Evolutionary conservation across 2,888 invertebrate species (phyloP).

Genomic region (Odontocerum albicorne): DNA sequence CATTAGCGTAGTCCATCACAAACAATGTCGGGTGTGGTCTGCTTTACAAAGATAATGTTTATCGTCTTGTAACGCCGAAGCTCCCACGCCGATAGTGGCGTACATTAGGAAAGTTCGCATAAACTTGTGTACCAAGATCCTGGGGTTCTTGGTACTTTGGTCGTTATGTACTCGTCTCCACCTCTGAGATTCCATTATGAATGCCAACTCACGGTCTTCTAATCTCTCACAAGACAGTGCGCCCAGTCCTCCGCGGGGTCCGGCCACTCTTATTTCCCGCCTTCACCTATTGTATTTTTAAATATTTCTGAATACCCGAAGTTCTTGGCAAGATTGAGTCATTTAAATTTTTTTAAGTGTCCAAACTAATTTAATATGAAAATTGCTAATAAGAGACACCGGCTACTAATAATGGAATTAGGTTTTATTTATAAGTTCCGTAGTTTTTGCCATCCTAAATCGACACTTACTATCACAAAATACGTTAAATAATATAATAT

Average conservation of each 20-base stretch:
- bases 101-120: constrained; percentile 24
- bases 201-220: constrained; percentile 33
- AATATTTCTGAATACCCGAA: no score
- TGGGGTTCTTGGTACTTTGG: constrained; percentile 1
- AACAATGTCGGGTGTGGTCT: constrained; percentile 17
- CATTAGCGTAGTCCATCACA: constrained; percentile 22
- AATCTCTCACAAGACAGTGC: constrained; percentile 19
- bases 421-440: no score
- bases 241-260: not conserved
- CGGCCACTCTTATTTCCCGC: no score
- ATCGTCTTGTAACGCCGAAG: constrained; percentile 19
- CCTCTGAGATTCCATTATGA: constrained; percentile 31
- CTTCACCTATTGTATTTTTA: no score
- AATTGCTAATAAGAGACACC: no score
- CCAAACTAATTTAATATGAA: no score
- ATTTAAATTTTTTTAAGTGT: no score
- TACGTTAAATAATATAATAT: no score
- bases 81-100: not conserved
- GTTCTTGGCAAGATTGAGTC: no score
- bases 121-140: constrained; percentile 24
- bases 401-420: no score
- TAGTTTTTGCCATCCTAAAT: no score
- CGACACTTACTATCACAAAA: no score
- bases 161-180: constrained; percentile 1
- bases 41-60: constrained; percentile 25